Evolutionary conservation across 2,888 invertebrate genomes (phyloP).

Genomic region (Diaphora mendica): DNA sequence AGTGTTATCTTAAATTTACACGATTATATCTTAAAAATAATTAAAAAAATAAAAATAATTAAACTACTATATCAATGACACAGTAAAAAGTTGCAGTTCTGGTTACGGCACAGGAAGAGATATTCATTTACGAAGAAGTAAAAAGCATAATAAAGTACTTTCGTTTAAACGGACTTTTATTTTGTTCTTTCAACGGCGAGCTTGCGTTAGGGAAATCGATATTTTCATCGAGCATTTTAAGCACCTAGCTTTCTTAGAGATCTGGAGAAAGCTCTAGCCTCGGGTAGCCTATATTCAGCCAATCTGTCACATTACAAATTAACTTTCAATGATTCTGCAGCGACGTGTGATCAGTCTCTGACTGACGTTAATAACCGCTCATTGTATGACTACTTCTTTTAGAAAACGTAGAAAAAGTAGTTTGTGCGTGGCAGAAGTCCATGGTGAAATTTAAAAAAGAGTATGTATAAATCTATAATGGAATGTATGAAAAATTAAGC

Average conservation of each 20-base stretch:
- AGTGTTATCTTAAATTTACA: conserved; percentile 12
- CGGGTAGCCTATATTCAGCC: conserved; percentile 61
- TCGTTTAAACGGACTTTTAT: not conserved
- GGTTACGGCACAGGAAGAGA: conserved; percentile 9
- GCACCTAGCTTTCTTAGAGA: conserved; percentile 47
- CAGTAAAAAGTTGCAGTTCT: not conserved
- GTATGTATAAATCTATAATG: conserved; percentile 18
- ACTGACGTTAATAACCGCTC: conserved; percentile 48
- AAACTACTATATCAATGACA: conserved; percentile 6
- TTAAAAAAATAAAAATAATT: not conserved
- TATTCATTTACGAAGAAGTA: not conserved
- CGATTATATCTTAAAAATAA: conserved; percentile 6
- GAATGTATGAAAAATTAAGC: conserved; percentile 14
- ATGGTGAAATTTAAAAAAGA: conserved; percentile 15
- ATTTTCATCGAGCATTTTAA: conserved; percentile 44
- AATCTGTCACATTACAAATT: conserved; percentile 61
- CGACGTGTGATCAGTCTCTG: conserved; percentile 45
- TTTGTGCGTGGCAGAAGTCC: conserved; percentile 5
- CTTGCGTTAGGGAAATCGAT: conserved; percentile 37
- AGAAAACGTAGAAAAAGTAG: conserved; percentile 47
- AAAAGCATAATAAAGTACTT: not conserved
- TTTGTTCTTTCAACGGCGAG: conserved; percentile 2
- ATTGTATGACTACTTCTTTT: conserved; percentile 33
- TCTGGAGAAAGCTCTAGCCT: conserved; percentile 63
- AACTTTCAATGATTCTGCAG: conserved; percentile 65